Base-by-base conservation (phyloP, 2,113 vertebrate genomes). In the Girardinichthys multiradiatus region DNA sequence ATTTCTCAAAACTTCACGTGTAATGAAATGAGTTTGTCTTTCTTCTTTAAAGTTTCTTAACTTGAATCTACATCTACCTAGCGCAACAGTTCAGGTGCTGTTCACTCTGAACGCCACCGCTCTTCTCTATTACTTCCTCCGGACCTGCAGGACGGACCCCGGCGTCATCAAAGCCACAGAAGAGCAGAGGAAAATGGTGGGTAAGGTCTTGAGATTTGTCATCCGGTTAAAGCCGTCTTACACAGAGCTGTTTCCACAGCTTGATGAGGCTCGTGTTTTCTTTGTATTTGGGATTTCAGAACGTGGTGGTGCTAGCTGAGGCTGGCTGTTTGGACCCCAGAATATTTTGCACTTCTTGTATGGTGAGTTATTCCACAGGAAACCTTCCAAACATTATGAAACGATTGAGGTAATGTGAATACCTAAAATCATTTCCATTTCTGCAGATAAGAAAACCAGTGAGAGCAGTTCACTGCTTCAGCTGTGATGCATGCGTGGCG, bases 321-420 rank as follows among this genome's bases (percentile, higher is more conserved):
- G 95, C 95, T 0, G 96, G 95, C 15, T 96, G 91, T 83, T 91
- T 99, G 91, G 97, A 98, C 83, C 95, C 95, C 75, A 95, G 96
- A 79, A 94, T 97, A 1, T 97, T 99, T 90, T 99, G 97, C 90
- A 96, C 95, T 0, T 96, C 95, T 0, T 99, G 98, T 90, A 97
- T 98, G 95, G 97, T 98, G 92, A 95, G 95, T 2, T 2, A 35
- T 24, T 12, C 15, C 60, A 24, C 51, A 26, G 57, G 37, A 27
- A 31, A 15, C 13, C 21, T 17, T 37, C 21, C 19, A 1, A 27
- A 9, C 19, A 10, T 42, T 17, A 12, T 12, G 26, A 8, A 10
- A 42, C 28, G 1, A 17, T 39, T 1, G 12, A 3, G 30, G 26
- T 27, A 15, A 12, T 28, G 29, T 14, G 2, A 26, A 9, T 13